These are phyloP conservation scores for Tupaia chinensis DNA, from an alignment of 2,113 vertebrate species.

Conservation along the genomic window DNA sequence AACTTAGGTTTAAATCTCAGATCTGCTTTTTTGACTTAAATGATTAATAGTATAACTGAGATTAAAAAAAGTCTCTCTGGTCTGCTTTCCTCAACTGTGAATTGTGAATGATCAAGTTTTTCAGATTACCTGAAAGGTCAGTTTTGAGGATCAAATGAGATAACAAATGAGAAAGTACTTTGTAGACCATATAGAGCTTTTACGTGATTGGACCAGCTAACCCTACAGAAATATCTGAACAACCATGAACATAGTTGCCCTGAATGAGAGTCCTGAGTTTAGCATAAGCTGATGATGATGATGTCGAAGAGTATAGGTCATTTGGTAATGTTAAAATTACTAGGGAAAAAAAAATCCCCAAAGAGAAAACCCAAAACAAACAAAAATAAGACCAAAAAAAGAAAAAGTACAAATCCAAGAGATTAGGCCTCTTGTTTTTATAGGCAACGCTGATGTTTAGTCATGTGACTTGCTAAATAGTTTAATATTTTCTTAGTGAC, in stretches of 20 bases:
- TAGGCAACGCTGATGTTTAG: background rate
- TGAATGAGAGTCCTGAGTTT: background rate
- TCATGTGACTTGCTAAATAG: background rate
- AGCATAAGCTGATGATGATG: background rate
- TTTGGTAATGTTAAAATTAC: conserved; percentile 38
- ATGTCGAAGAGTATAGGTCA: conserved; percentile 18
- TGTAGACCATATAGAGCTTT: background rate
- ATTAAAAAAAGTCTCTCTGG: background rate
- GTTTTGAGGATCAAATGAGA: background rate
- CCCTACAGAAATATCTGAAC: background rate
- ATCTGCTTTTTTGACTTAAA: background rate
- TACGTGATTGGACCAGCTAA: background rate
- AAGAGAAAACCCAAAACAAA: background rate
- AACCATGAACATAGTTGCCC: background rate
- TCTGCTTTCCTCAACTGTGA: background rate
- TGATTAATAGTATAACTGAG: background rate
- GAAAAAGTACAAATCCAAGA: background rate
- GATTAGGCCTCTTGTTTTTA: background rate
- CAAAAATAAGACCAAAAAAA: background rate
- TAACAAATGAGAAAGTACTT: background rate
- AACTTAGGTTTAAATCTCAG: background rate
- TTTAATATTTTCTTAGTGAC: conserved; percentile 35
- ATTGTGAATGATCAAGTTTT: conserved; percentile 35
- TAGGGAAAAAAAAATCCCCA: background rate
- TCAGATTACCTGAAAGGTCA: background rate